Conservation (phyloP, 37 sponge, comb jelly and placozoan species). For the Crambe crambe region DNA sequence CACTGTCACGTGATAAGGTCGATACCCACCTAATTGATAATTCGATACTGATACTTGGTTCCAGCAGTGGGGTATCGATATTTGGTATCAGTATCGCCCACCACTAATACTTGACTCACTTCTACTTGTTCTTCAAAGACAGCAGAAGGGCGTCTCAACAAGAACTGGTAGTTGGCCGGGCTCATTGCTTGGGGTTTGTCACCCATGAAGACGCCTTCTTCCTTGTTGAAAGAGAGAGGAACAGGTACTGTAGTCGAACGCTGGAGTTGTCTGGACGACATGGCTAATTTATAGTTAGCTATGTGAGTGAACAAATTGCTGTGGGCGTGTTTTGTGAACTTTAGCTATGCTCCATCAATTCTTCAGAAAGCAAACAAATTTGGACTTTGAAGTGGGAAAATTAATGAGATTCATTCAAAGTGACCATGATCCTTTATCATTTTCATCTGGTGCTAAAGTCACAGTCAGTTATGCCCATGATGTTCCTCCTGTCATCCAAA, state of each 20-base stretch:
- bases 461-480: neutral
- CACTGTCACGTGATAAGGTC: too few relatives aligned
- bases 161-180: constrained; percentile 38
- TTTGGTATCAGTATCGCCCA: too few relatives aligned
- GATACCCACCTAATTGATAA: too few relatives aligned
- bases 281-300: too few relatives aligned
- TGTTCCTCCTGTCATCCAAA: constrained; percentile 30
- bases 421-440: neutral
- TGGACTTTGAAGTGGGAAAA: neutral
- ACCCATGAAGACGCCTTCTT: too few relatives aligned
- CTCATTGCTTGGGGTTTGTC: too few relatives aligned
- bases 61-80: too few relatives aligned
- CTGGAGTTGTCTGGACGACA: too few relatives aligned
- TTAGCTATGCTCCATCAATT: neutral
- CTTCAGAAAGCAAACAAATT: neutral
- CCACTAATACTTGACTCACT: neutral
- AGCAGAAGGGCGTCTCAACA: constrained; percentile 41
- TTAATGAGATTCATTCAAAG: neutral
- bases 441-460: neutral
- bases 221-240: too few relatives aligned
- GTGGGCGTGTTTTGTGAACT: neutral
- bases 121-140: constrained; percentile 21
- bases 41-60: too few relatives aligned
- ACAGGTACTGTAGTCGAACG: too few relatives aligned
- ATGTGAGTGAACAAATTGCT: too few relatives aligned